These are phyloP conservation scores for Araneus ventricosus DNA, from an alignment of 1,140 invertebrate genomes.

Conservation along the genomic window DNA sequence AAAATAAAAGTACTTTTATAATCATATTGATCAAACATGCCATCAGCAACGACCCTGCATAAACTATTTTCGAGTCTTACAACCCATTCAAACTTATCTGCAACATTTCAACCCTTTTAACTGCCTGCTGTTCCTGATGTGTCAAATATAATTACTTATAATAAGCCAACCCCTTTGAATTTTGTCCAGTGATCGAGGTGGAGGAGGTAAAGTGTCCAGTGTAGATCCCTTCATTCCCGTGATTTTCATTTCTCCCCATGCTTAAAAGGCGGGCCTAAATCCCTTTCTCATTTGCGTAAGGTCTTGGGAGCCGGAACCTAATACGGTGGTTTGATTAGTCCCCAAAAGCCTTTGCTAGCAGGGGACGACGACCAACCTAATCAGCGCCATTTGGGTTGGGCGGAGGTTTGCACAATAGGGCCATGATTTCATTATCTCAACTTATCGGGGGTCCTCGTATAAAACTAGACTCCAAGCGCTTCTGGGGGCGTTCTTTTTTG, in stretches of 20 bases:
- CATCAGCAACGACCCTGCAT: no score
- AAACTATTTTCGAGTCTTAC: no score
- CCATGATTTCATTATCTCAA: conserved; percentile 70
- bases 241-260: conserved; percentile 20
- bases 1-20: no score
- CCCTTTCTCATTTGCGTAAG: conserved; percentile 61
- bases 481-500: neutral
- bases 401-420: conserved; percentile 61
- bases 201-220: neutral
- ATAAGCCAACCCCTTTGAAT: neutral
- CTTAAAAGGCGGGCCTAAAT: conserved; percentile 47
- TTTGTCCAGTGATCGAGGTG: neutral
- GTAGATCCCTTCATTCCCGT: neutral
- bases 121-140: neutral
- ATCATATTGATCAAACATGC: no score
- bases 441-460: conserved; percentile 36
- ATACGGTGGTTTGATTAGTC: conserved; percentile 64
- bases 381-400: conserved; percentile 71
- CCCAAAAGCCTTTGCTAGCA: conserved; percentile 39
- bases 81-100: neutral
- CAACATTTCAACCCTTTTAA: neutral
- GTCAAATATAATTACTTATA: neutral
- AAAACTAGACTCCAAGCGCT: conserved; percentile 3
- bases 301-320: conserved; percentile 37
- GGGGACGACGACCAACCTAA: conserved; percentile 7